These are phyloP conservation scores for Coenobita brevimanus DNA, from an alignment of 1,140 invertebrate genomes.

Conservation along the genomic window DNA sequence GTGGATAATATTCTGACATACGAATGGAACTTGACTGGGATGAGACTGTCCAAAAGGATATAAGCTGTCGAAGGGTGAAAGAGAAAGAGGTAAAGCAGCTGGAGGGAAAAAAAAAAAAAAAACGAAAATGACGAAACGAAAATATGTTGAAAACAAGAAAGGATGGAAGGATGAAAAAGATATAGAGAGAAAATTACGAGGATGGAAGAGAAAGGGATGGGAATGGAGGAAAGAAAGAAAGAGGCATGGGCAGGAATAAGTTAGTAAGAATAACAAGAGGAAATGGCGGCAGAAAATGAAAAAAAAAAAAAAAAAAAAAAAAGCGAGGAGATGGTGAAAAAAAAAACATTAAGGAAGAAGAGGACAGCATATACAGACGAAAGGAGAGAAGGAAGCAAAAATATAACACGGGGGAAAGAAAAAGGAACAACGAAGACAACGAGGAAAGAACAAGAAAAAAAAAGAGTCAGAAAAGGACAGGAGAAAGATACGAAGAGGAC, in stretches of 20 bases:
- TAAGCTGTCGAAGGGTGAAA: no score
- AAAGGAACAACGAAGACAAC: background rate
- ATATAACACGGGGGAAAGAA: background rate
- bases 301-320: background rate
- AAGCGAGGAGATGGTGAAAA: background rate
- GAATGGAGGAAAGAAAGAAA: background rate
- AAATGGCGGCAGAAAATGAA: slow-evolving; percentile 4
- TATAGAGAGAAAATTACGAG: slow-evolving; percentile 7
- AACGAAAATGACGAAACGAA: background rate
- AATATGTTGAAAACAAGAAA: background rate
- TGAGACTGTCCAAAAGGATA: no score
- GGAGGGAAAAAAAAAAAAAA: no score
- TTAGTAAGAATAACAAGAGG: background rate
- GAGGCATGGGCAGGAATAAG: background rate
- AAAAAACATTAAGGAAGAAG: background rate
- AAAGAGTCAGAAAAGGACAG: no score
- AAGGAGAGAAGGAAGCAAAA: no score
- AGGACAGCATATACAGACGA: no score
- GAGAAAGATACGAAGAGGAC: no score
- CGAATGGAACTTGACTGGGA: no score
- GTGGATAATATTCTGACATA: no score
- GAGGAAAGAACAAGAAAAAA: no score
- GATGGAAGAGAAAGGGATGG: background rate
- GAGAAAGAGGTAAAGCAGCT: no score
- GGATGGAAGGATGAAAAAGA: background rate